These are phyloP conservation scores for Acipenser ruthenus DNA, from an alignment of 2,797 vertebrate species.

Conservation along the genomic window DNA sequence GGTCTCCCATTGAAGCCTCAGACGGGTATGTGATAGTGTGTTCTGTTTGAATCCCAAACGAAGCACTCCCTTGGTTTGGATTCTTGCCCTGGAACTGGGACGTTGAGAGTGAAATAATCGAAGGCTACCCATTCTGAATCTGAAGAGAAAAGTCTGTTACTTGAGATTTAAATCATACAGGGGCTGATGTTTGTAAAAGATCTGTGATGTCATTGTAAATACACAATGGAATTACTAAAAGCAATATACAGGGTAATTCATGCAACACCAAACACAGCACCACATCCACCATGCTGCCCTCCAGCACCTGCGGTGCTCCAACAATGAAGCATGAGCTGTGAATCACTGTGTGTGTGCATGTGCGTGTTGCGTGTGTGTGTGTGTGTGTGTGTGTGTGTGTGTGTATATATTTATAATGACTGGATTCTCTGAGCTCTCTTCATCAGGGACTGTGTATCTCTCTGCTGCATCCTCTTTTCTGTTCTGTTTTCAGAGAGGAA, in stretches of 20 bases:
- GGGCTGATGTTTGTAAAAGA: too few species aligned
- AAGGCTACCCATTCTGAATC: neutral
- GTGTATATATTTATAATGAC: neutral
- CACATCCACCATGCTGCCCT: too few species aligned
- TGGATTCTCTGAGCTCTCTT: neutral
- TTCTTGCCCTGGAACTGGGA: neutral
- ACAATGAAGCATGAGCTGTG: too few species aligned
- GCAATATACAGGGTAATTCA: too few species aligned
- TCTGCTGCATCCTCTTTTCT: neutral
- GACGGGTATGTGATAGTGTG: slow-evolving; percentile 62
- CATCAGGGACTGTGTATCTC: slow-evolving; percentile 10
- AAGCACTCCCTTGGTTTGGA: neutral
- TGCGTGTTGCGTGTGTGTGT: too few species aligned
- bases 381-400: neutral
- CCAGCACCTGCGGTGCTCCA: too few species aligned
- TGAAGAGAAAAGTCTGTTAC: too few species aligned
- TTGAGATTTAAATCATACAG: too few species aligned
- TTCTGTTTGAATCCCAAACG: neutral
- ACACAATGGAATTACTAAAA: too few species aligned
- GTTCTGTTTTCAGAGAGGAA: slow-evolving; percentile 40
- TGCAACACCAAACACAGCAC: too few species aligned
- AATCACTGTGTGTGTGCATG: too few species aligned
- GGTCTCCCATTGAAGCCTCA: slow-evolving; percentile 81
- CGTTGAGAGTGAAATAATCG: neutral
- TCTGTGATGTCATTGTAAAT: too few species aligned